A percentile compares a stretch with the other conserved stretches of the same genome.
These are phyloP conservation scores for Pachycephus smyrnensis DNA, from an alignment of 2,888 invertebrate species.

Conservation along the genomic window DNA sequence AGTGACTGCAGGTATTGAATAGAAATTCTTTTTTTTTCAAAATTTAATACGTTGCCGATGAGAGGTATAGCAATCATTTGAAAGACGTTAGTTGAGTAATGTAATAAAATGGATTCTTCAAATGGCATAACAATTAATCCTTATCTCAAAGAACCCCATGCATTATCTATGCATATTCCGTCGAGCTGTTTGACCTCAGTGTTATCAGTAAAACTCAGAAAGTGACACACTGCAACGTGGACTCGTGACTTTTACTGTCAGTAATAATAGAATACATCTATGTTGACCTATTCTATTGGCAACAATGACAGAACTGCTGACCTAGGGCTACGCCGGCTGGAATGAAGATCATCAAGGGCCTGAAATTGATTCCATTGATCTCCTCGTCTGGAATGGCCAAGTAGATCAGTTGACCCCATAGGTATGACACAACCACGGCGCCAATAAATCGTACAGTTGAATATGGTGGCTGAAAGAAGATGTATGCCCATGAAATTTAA, in stretches of 20 bases:
- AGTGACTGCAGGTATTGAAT: not conserved
- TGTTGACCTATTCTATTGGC: not conserved
- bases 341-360: slow-evolving; percentile 78
- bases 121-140: not conserved
- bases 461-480: slow-evolving; percentile 79
- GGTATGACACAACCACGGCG: slow-evolving; percentile 81
- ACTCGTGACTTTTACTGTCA: not conserved
- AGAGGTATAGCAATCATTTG: too few relatives aligned
- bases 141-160: not conserved
- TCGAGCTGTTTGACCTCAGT: not conserved
- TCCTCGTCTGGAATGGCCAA: slow-evolving; percentile 83
- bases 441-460: slow-evolving; percentile 83
- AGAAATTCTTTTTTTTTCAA: not conserved
- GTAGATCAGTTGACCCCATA: slow-evolving; percentile 82
- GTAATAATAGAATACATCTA: not conserved
- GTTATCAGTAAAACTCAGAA: not conserved
- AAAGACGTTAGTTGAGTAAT: not conserved
- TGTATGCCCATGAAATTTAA: not conserved
- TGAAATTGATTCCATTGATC: slow-evolving; percentile 78
- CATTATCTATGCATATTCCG: not conserved
- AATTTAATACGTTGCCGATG: not conserved
- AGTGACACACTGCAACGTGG: not conserved
- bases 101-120: not conserved
- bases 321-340: slow-evolving; percentile 81
- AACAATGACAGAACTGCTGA: slow-evolving; percentile 59